Conservation (phyloP, 2,113 vertebrate species). For the Austrofundulus limnaeus region DNA sequence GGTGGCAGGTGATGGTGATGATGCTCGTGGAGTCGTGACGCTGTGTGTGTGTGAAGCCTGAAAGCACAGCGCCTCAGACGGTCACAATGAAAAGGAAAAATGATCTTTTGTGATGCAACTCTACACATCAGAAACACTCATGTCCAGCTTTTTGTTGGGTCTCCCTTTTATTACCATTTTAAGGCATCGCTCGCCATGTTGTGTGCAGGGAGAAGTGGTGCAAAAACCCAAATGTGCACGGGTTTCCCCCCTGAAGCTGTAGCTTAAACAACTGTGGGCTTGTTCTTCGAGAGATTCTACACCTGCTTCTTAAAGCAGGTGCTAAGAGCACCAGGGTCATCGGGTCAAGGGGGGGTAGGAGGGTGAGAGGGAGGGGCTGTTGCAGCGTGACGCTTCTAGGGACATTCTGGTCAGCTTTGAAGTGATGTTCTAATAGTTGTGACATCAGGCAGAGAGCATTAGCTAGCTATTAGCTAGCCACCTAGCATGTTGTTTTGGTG, state of each 20-base stretch:
- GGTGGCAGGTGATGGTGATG: slow-evolving; percentile 54
- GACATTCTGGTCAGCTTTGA: too few species aligned
- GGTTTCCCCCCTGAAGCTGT: slow-evolving; percentile 52
- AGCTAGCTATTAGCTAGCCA: too few species aligned
- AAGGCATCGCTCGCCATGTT: slow-evolving; percentile 72
- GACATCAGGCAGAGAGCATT: too few species aligned
- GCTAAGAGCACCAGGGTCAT: slow-evolving; percentile 74
- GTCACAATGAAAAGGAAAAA: slow-evolving; percentile 72
- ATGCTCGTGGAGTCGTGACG: slow-evolving; percentile 45
- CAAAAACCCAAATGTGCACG: slow-evolving; percentile 54
- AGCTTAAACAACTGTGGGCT: slow-evolving; percentile 71
- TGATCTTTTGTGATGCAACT: slow-evolving; percentile 53
- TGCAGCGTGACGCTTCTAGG: not conserved
- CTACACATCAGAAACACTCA: slow-evolving; percentile 34
- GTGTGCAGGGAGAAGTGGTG: slow-evolving; percentile 41
- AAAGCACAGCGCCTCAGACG: slow-evolving; percentile 70
- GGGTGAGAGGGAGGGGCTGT: not conserved
- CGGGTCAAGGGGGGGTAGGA: not conserved
- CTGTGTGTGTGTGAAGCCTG: slow-evolving; percentile 50
- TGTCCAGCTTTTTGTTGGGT: slow-evolving; percentile 34
- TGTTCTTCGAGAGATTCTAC: slow-evolving; percentile 68
- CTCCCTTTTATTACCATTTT: slow-evolving; percentile 63
- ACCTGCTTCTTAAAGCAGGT: slow-evolving; percentile 64
- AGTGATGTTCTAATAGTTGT: too few species aligned
- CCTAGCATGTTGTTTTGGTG: too few species aligned